phyloP scores from a whole-genome alignment of 2,797 vertebrate genomes.

The Mycteria americana region DNA sequence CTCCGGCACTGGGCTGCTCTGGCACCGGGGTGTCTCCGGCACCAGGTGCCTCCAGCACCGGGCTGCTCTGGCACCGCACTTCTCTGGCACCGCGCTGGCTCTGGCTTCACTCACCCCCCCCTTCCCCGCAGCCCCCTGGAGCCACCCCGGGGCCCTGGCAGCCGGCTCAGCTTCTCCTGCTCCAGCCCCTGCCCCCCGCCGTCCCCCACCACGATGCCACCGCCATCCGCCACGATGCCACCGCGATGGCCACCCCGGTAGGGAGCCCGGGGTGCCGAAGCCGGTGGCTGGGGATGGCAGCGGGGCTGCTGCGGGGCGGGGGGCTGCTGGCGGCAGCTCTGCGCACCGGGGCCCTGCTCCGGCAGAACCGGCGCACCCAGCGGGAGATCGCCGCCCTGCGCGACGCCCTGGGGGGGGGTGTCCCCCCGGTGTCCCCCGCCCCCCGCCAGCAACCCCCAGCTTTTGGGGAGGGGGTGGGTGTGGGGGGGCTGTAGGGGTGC shows the following conservation, averaged over 20 bases:
- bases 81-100: not conserved
- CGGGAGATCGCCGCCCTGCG: conserved; percentile 69
- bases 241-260: accelerated
- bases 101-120: not conserved
- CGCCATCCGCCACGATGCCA: not conserved
- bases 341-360: conserved; percentile 82
- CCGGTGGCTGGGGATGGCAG: not conserved
- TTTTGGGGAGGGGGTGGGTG: not conserved
- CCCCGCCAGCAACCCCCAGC: not conserved
- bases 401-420: not conserved
- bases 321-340: conserved; percentile 27
- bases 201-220: accelerated
- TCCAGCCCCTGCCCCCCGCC: accelerated
- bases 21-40: not conserved
- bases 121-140: not conserved
- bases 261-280: not conserved
- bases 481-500: not conserved
- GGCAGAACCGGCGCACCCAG: conserved; percentile 80
- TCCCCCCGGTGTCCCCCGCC: accelerated
- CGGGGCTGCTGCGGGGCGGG: not conserved
- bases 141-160: not conserved
- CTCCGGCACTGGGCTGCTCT: not conserved
- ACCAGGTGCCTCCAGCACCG: not conserved
- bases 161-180: not conserved
- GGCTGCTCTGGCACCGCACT: not conserved